Conservation (phyloP, 2,888 invertebrate genomes). For the Pharmacophagus antenor region DNA sequence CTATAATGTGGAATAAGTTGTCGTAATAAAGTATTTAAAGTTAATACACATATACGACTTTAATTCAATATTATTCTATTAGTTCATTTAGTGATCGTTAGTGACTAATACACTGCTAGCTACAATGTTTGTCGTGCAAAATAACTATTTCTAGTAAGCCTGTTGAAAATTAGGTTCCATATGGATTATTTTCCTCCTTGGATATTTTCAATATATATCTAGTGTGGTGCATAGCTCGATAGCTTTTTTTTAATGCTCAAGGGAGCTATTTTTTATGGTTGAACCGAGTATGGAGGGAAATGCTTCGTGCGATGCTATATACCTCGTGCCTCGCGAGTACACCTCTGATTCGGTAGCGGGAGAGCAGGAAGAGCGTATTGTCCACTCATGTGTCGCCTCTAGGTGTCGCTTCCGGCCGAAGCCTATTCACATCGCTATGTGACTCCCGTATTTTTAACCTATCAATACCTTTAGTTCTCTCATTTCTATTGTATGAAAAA, state of each 20-base stretch:
- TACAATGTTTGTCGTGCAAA: conserved; percentile 34
- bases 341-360: conserved; percentile 24
- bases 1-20: conserved; percentile 79
- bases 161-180: conserved; percentile 18
- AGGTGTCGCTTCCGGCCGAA: conserved; percentile 28
- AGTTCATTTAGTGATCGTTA: conserved; percentile 46
- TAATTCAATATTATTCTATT: conserved; percentile 54
- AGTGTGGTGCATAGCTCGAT: conserved; percentile 32
- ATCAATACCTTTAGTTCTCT: conserved; percentile 35
- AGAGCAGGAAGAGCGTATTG: conserved; percentile 25
- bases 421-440: conserved; percentile 70
- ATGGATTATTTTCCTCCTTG: conserved; percentile 6
- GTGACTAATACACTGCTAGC: conserved; percentile 31
- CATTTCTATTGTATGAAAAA: conserved; percentile 44
- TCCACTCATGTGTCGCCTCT: background rate
- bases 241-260: background rate
- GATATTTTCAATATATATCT: background rate
- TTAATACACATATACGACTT: conserved; percentile 74
- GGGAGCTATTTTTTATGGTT: too few relatives aligned
- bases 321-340: background rate
- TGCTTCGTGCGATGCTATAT: conserved; percentile 2
- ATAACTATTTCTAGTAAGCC: conserved; percentile 36
- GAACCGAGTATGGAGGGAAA: background rate
- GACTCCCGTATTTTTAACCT: conserved; percentile 34
- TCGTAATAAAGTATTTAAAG: conserved; percentile 81